Evolutionary conservation across 1,140 invertebrate genomes (phyloP).

Genomic region (Mercenaria mercenaria): DNA sequence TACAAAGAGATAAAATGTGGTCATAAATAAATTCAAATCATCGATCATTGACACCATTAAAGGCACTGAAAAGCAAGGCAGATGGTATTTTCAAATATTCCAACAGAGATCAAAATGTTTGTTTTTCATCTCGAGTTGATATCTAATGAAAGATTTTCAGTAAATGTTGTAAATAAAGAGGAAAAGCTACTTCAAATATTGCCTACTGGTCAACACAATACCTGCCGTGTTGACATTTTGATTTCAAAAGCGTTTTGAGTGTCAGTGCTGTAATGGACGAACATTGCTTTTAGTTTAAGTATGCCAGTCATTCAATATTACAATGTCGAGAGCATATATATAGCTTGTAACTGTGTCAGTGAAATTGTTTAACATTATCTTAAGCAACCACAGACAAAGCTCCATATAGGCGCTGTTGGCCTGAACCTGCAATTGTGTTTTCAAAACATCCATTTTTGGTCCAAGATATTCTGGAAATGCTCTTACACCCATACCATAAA

Average conservation of each 20-base stretch:
- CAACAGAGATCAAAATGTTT: background rate
- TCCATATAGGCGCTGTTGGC: too few species aligned
- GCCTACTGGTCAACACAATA: background rate
- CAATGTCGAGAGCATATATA: too few species aligned
- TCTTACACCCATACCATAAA: too few species aligned
- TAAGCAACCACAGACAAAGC: too few species aligned
- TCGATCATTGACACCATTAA: background rate
- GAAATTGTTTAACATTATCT: too few species aligned
- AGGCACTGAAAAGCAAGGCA: background rate
- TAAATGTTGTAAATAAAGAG: background rate
- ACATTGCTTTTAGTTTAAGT: too few species aligned
- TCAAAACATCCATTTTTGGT: too few species aligned
- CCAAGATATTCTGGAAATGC: too few species aligned
- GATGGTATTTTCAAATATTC: background rate
- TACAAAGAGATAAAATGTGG: background rate
- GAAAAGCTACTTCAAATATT: background rate
- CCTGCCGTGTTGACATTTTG: background rate
- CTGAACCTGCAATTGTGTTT: too few species aligned
- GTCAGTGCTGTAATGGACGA: too few species aligned
- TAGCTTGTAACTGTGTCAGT: too few species aligned
- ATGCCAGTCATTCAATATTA: too few species aligned
- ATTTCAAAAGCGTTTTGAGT: background rate
- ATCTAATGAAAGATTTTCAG: constrained; percentile 16
- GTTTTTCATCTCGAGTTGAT: background rate
- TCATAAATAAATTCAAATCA: background rate